phyloP scores from a whole-genome alignment of 37 sponge, comb jelly and placozoan species.

The Bolinopsis microptera region DNA sequence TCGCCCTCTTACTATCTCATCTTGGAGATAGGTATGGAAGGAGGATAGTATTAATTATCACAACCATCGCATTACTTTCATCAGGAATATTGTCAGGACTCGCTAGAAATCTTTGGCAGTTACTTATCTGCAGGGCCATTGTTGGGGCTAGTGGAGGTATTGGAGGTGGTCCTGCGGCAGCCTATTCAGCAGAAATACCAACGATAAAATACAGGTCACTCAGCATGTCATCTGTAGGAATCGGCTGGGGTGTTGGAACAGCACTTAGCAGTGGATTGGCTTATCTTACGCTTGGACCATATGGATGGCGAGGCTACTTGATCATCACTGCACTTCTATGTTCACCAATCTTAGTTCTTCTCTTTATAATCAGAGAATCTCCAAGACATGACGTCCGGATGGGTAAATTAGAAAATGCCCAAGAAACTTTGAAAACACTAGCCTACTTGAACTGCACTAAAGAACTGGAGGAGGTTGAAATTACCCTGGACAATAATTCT shows the following conservation, averaged over 20 bases:
- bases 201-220: too few relatives aligned
- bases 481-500: too few relatives aligned
- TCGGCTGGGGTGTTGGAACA: too few relatives aligned
- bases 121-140: neutral
- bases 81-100: neutral
- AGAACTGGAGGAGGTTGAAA: too few relatives aligned
- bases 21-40: slow-evolving; percentile 6
- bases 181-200: slow-evolving; percentile 10
- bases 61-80: neutral
- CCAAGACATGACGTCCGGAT: neutral
- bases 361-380: neutral
- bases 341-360: neutral
- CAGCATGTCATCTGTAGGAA: too few relatives aligned
- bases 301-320: neutral
- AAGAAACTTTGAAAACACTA: neutral
- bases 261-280: too few relatives aligned
- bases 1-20: neutral
- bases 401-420: neutral
- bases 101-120: neutral
- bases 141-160: neutral
- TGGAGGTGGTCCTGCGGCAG: slow-evolving; percentile 4
- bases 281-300: too few relatives aligned
- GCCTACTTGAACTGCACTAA: too few relatives aligned
- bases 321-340: neutral
- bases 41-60: neutral